Conservation (phyloP, 2,888 invertebrate genomes). For the Oscheius onirici region DNA sequence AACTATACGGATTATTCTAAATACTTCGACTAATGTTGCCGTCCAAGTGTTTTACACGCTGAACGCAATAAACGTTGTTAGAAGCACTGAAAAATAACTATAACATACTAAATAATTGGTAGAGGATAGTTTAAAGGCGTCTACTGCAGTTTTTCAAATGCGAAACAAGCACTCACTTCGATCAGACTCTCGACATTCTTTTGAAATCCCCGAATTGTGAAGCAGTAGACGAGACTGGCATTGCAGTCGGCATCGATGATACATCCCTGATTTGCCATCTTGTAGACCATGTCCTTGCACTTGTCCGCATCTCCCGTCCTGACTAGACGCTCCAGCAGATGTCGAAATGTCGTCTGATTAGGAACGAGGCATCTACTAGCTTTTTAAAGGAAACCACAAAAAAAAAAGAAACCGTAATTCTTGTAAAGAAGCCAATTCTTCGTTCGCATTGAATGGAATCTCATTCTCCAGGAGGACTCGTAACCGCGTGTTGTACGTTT, state of each 20-base stretch:
- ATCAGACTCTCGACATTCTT: conserved; percentile 51
- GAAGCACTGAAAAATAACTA: too few relatives aligned
- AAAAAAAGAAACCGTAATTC: not conserved
- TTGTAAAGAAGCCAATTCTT: conserved; percentile 36
- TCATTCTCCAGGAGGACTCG: conserved; percentile 51
- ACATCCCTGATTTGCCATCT: conserved; percentile 53
- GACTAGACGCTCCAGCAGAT: conserved; percentile 35
- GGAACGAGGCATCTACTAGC: conserved; percentile 37
- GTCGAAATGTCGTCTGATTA: conserved; percentile 41
- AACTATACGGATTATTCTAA: too few relatives aligned
- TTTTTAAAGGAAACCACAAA: not conserved
- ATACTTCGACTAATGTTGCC: too few relatives aligned
- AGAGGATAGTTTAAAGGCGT: too few relatives aligned
- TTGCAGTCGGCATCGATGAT: conserved; percentile 47
- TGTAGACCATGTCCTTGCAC: conserved; percentile 41
- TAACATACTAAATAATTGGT: too few relatives aligned
- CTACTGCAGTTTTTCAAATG: too few relatives aligned
- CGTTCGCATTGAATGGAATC: conserved; percentile 38
- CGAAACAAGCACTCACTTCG: conserved; percentile 34
- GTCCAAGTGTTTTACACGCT: too few relatives aligned
- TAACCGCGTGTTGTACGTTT: conserved; percentile 44
- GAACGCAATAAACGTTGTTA: too few relatives aligned
- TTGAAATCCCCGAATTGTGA: conserved; percentile 46
- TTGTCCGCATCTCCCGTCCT: conserved; percentile 42
- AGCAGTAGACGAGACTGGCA: conserved; percentile 47